These are phyloP conservation scores for Temnothorax ravouxi DNA, from an alignment of 2,888 invertebrate genomes.

Conservation along the genomic window DNA sequence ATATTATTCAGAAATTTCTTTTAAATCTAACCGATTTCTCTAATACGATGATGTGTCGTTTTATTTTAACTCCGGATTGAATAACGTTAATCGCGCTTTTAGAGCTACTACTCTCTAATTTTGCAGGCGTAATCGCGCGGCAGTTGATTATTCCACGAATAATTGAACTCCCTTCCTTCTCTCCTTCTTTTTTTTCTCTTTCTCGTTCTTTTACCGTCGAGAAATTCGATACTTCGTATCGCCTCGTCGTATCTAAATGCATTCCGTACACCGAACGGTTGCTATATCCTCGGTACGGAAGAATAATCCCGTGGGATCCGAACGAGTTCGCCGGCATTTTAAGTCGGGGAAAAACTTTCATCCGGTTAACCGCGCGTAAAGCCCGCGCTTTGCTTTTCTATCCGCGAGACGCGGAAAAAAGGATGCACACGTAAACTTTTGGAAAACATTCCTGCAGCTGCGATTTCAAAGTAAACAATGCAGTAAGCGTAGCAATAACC, in stretches of 20 bases:
- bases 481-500: not conserved
- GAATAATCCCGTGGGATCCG: constrained; percentile 45
- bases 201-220: not conserved
- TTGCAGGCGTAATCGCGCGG: constrained; percentile 8
- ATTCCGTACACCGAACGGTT: constrained; percentile 7
- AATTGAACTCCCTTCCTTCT: not conserved
- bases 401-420: not conserved
- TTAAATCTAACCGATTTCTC: not conserved
- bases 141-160: constrained; percentile 15
- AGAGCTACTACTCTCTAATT: not conserved
- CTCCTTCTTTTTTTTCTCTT: not conserved
- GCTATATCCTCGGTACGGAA: constrained; percentile 36
- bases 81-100: constrained; percentile 13
- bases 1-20: not conserved
- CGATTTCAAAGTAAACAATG: not conserved
- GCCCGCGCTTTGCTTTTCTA: constrained; percentile 20
- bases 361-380: constrained; percentile 46
- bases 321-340: constrained; percentile 34
- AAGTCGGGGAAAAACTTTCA: constrained; percentile 41
- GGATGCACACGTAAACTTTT: not conserved
- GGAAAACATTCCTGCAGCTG: not conserved
- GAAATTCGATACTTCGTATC: constrained; percentile 46
- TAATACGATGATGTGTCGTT: not conserved
- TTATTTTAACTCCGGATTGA: not conserved
- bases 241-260: constrained; percentile 41